These are phyloP conservation scores for Metalampra italica DNA, from an alignment of 2,888 invertebrate genomes.

Conservation along the genomic window DNA sequence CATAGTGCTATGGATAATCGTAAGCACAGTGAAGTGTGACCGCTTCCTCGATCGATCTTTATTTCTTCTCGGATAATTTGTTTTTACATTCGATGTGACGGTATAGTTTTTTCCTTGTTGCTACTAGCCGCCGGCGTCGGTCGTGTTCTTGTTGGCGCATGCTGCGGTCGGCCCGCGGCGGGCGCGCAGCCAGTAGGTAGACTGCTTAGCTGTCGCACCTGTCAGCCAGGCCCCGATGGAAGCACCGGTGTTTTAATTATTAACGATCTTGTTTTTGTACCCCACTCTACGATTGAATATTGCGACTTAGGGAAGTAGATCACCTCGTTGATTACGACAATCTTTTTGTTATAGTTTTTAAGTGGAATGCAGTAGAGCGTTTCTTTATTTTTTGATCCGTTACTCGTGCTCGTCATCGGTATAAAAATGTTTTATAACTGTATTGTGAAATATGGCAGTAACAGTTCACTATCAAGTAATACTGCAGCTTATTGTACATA, in stretches of 20 bases:
- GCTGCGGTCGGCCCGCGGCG: slow-evolving; percentile 34
- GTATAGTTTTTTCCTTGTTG: slow-evolving; percentile 45
- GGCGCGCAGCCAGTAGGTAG: slow-evolving; percentile 10
- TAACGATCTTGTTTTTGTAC: slow-evolving; percentile 63
- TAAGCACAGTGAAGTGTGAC: slow-evolving; percentile 72
- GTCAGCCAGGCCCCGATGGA: slow-evolving; percentile 47
- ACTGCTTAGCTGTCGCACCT: slow-evolving; percentile 37
- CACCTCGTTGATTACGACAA: slow-evolving; percentile 69
- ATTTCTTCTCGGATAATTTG: slow-evolving; percentile 71
- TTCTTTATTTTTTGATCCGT: slow-evolving; percentile 42
- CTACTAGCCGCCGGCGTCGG: background rate
- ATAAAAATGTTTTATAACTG: slow-evolving; percentile 46
- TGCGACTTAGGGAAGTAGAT: slow-evolving; percentile 69
- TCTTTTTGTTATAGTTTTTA: slow-evolving; percentile 68
- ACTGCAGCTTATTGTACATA: background rate
- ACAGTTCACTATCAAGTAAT: background rate
- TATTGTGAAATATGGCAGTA: slow-evolving; percentile 34
- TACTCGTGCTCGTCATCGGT: slow-evolving; percentile 43
- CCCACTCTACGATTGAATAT: slow-evolving; percentile 49
- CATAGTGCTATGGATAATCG: slow-evolving; percentile 68
- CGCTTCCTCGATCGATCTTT: slow-evolving; percentile 68
- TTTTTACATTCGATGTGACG: slow-evolving; percentile 66
- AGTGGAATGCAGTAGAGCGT: slow-evolving; percentile 50
- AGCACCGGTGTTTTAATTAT: slow-evolving; percentile 68
- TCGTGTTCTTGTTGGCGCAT: slow-evolving; percentile 15